A percentile compares a stretch with the other conserved stretches of the same genome.
These are phyloP conservation scores for Pollenia angustigena DNA, from an alignment of 2,888 invertebrate genomes.

Conservation along the genomic window DNA sequence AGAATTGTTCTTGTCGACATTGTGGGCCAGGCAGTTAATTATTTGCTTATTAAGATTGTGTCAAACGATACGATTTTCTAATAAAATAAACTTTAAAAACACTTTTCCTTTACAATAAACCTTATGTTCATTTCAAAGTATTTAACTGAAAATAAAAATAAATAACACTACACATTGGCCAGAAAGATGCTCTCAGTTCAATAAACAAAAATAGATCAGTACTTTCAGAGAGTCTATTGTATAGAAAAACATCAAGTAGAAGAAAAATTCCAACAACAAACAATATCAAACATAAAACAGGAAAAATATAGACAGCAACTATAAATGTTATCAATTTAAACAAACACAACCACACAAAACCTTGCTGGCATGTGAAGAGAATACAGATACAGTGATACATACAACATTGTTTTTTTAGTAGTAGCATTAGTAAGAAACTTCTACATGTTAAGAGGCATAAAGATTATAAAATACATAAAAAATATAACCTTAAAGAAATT, in stretches of 20 bases:
- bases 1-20: no score
- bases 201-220: conserved; percentile 2
- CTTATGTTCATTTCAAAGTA: conserved; percentile 31
- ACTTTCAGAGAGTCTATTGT: background rate
- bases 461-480: background rate
- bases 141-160: conserved; percentile 33
- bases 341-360: background rate
- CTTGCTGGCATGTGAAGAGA: background rate
- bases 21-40: no score
- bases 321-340: background rate
- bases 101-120: conserved; percentile 61
- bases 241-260: conserved; percentile 17
- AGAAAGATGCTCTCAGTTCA: background rate
- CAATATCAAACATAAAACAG: background rate
- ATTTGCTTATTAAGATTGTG: no score
- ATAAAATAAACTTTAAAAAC: conserved; percentile 31
- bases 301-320: background rate
- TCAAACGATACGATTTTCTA: no score
- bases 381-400: background rate
- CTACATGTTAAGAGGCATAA: background rate
- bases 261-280: conserved; percentile 8
- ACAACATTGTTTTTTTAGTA: background rate
- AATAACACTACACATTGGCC: background rate
- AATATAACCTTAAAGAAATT: background rate
- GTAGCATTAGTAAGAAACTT: background rate